Evolutionary conservation across 1,140 invertebrate genomes (phyloP), one percentile per base, ranked within the genome.

Genomic region (Meloidogyne floridensis): DNA sequence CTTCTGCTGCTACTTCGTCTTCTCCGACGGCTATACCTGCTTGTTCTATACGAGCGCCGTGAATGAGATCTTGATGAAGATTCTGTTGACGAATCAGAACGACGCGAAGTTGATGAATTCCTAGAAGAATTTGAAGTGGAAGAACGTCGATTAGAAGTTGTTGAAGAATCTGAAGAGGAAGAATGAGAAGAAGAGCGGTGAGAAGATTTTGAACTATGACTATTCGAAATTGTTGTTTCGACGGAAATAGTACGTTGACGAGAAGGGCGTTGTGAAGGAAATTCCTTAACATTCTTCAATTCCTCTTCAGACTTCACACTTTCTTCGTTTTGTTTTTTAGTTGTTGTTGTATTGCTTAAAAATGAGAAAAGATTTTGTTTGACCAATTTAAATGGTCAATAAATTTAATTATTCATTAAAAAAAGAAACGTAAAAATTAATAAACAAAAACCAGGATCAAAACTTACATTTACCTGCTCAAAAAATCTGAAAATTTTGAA

Each of bases 401-500:
- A 47, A 47, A 47, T 59, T 59, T 15, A 15, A 15, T 15, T 15
- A 59, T 59, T 15, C 11, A 59, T 13, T 59, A 59, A 15, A 5
- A 5, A 59, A 59, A 59, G 15, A 15, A 59, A 3, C 4, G 11
- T 59, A n/a, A 65, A n/a, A 65, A 65, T 65, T 65, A 5, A 32
- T 32, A 32, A 32, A 65, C 15, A 65, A 65, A 7, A n/a, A 65
- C 59, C n/a, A 15, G n/a, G n/a, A 4, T 13, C 13, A 59, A 59
- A 65, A 65, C 59, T 65, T 65, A 65, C 59, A 6, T 65, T 65
- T 65, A 65, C 59, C n/a, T 6, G n/a, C 4, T 11, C 59, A 47
- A 65, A 59, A 56, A 65, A 65, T 65, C 59, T 65, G 59, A 65
- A 65, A 65, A 65, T 65, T 65, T 65, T 65, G 56, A 32, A 32